Evolutionary conservation across 2,888 invertebrate species (phyloP).

Genomic region (Linyphia triangularis): DNA sequence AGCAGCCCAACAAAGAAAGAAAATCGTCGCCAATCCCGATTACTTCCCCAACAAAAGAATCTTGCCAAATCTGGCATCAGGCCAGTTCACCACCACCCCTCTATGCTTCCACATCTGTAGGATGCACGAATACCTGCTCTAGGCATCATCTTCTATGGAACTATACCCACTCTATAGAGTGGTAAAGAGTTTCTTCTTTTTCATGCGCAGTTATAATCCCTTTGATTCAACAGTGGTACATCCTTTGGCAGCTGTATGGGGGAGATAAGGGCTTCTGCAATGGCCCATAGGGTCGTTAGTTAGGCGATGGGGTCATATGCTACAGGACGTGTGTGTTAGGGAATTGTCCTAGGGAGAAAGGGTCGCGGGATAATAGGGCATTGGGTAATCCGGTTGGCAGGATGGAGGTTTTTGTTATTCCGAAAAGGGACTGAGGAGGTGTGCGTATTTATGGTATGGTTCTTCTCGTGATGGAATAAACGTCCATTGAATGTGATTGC

Average conservation of each 20-base stretch:
- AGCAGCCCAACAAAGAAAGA: not conserved
- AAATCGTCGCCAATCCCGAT: not conserved
- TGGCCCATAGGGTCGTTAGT: not conserved
- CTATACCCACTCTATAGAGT: not conserved
- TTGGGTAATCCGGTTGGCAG: not conserved
- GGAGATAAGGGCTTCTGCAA: not conserved
- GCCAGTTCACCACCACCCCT: not conserved
- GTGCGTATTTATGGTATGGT: not conserved
- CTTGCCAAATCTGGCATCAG: constrained; percentile 5
- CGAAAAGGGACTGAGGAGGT: not conserved
- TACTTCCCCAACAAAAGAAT: not conserved
- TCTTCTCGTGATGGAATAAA: not conserved
- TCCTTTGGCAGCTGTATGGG: not conserved
- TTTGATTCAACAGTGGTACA: constrained; percentile 19
- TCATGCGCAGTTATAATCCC: constrained; percentile 10
- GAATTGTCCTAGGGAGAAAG: too few relatives aligned
- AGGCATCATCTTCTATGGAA: too few relatives aligned
- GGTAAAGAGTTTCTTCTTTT: not conserved
- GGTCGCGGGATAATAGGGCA: not conserved
- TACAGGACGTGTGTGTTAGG: not conserved
- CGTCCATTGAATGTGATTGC: not conserved
- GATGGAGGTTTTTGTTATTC: not conserved
- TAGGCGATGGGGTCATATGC: not conserved
- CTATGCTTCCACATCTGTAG: not conserved
- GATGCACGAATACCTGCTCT: constrained; percentile 18